phyloP scores from a whole-genome alignment of 2,113 vertebrate species.

The Phoxinus phoxinus region DNA sequence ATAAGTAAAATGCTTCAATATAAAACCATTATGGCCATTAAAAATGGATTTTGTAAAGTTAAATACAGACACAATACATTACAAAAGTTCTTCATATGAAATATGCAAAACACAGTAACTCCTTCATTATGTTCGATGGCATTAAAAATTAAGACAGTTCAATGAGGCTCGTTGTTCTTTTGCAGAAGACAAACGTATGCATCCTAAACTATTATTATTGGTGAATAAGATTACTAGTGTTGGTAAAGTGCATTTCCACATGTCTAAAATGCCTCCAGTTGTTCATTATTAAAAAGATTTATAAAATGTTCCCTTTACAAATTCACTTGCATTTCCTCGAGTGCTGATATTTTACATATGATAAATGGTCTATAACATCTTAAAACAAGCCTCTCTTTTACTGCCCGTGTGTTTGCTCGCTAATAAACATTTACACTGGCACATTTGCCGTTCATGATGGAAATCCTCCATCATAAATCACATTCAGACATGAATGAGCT shows the following conservation, averaged over 20 bases:
- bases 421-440: background rate
- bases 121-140: background rate
- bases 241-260: slow-evolving; percentile 21
- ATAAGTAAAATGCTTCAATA: background rate
- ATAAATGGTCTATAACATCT: background rate
- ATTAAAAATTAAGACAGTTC: background rate
- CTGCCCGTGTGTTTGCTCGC: too few relatives aligned
- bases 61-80: background rate
- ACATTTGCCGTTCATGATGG: background rate
- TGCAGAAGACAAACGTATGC: background rate
- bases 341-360: too few relatives aligned
- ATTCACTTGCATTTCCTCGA: background rate
- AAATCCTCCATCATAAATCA: background rate
- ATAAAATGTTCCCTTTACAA: background rate
- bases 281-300: background rate
- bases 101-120: background rate
- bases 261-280: background rate
- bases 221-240: background rate
- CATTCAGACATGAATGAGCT: background rate
- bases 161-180: background rate
- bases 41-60: background rate
- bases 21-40: slow-evolving; percentile 14
- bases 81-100: background rate
- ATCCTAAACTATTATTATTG: background rate
- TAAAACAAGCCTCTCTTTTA: background rate